Percentiles rank a stretch among this genome's conserved stretches.
These are phyloP conservation scores for Exocentrus adspersus DNA, from an alignment of 2,888 invertebrate genomes.

Conservation along the genomic window DNA sequence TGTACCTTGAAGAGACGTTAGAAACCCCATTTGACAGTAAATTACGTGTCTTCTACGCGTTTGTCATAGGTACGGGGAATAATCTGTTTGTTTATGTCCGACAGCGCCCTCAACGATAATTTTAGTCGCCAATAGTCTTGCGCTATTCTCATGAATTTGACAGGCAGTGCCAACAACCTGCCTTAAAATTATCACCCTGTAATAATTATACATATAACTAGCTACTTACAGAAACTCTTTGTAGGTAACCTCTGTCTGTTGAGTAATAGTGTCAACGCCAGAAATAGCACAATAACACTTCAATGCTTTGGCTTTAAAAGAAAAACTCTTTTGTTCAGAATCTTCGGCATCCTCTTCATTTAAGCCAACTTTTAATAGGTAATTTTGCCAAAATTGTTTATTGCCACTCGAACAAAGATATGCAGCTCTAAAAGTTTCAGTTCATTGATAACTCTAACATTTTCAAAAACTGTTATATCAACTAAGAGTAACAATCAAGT, in stretches of 20 bases:
- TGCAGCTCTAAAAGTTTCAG: conserved; percentile 40
- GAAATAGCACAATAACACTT: conserved; percentile 56
- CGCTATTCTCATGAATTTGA: too few relatives aligned
- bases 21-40: too few relatives aligned
- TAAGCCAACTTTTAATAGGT: conserved; percentile 41
- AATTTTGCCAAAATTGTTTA: conserved; percentile 38
- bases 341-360: conserved; percentile 30
- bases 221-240: conserved; percentile 53
- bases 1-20: neutral
- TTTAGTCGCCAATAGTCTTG: too few relatives aligned
- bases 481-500: neutral
- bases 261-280: conserved; percentile 46
- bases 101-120: too few relatives aligned
- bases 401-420: conserved; percentile 47
- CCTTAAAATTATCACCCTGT: too few relatives aligned
- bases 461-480: neutral
- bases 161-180: too few relatives aligned
- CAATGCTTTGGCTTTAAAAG: conserved; percentile 51
- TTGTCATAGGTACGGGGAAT: too few relatives aligned
- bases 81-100: too few relatives aligned
- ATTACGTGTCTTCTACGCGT: too few relatives aligned
- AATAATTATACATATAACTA: too few relatives aligned
- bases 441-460: too few relatives aligned
- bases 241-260: conserved; percentile 42
- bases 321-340: conserved; percentile 36